Base-by-base conservation (phyloP, 2,888 invertebrate genomes). In the Eupithecia subfuscata region DNA sequence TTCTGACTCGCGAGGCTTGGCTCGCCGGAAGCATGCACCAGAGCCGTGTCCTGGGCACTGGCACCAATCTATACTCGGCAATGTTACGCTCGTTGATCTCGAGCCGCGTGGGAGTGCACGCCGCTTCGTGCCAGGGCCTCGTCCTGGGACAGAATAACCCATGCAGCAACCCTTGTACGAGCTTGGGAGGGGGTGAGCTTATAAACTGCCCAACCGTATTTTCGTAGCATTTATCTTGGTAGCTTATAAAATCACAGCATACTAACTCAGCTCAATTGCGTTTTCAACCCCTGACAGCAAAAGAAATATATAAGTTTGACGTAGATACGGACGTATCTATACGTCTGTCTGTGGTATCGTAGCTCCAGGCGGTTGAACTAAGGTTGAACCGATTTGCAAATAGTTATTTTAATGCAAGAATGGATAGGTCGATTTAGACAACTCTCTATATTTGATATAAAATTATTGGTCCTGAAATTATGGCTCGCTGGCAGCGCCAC, bases 1-100 rank as follows among this genome's bases (percentile, higher is more conserved):
- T 98, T 76, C 92, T 98, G 84, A 97, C 97, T 0, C 98, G 97
- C 88, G 97, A 97, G 1, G 96, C 98, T 14, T 98, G 98, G 98
- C 97, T 97, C 87, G 85, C 98, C 43, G 97, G 97, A 73, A 97
- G 97, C 12, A 92, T 98, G 73, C 97, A 98, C 18, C 96, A 96
- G 86, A 95, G 97, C 84, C 96, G 96, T 34, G 97, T 98, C 43
- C 96, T 98, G 85, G 98, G 98, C 25, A 97, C 97, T 68, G 98
- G 98, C 45, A 98, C 98, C 40, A 97, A 98, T 90, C 93, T 98
- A 84, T 98, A 98, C 88, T 97, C 98, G 0, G 97, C 97, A 0
- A 95, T 98, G 76, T 98, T 98, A 90, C 96, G 97, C 43, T 98
- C 97, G 90, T 91, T 98, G 73, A 94, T 98, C 84, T 97, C 97